Evolutionary conservation across 2,797 vertebrate species (phyloP).

Genomic region (Microcaecilia unicolor): DNA sequence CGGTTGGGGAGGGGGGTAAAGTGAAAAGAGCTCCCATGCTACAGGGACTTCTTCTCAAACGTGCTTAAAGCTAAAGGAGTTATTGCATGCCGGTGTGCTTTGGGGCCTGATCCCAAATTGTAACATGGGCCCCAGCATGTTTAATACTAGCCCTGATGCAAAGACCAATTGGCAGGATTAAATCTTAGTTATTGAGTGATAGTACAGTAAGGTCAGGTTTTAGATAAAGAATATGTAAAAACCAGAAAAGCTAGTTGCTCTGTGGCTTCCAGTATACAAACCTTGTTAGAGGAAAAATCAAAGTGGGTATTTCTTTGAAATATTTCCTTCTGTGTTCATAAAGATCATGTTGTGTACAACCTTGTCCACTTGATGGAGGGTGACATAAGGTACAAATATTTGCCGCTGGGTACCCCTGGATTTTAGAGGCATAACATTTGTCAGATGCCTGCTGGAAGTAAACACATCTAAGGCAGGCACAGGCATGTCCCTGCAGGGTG

Average conservation of each 20-base stretch:
- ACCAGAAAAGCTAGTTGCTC: slow-evolving; percentile 4
- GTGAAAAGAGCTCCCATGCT: too few species aligned
- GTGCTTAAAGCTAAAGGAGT: too few species aligned
- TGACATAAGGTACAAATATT: slow-evolving; percentile 26
- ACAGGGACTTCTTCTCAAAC: too few species aligned
- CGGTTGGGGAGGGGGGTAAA: too few species aligned
- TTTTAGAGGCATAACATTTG: slow-evolving; percentile 25
- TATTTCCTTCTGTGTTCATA: slow-evolving; percentile 9
- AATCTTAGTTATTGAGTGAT: too few species aligned
- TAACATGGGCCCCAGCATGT: too few species aligned
- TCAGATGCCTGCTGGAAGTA: slow-evolving; percentile 13
- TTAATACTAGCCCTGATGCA: too few species aligned
- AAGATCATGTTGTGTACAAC: slow-evolving; percentile 12
- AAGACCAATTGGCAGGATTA: too few species aligned
- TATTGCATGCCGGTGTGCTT: too few species aligned
- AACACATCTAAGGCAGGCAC: slow-evolving; percentile 6
- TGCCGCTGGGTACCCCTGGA: neutral
- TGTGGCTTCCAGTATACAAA: slow-evolving; percentile 8
- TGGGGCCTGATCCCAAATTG: too few species aligned
- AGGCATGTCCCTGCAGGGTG: neutral
- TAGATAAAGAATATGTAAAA: slow-evolving; percentile 19
- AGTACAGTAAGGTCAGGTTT: slow-evolving; percentile 20
- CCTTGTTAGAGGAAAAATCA: slow-evolving; percentile 15
- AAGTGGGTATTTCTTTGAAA: slow-evolving; percentile 16
- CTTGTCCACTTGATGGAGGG: slow-evolving; percentile 20